A percentile compares a stretch with the other conserved stretches of the same genome.
Conservation (phyloP, 2,888 invertebrate genomes). For the Oxystoma pomonae region DNA sequence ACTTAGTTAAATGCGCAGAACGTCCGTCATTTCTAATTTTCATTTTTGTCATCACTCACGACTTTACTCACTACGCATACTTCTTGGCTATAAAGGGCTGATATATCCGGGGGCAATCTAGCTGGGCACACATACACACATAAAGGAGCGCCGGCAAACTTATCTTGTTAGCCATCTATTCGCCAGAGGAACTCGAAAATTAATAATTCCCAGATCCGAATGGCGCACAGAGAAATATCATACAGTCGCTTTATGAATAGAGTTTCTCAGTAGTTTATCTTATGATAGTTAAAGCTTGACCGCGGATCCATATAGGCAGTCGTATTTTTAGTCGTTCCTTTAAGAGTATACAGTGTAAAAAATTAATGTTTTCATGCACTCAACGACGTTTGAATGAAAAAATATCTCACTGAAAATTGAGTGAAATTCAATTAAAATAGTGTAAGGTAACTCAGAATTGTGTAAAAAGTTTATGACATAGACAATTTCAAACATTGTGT, state of each 20-base stretch:
- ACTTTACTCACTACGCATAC: background rate
- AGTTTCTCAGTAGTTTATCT: background rate
- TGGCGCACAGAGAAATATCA: conserved; percentile 7
- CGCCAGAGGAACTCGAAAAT: conserved; percentile 28
- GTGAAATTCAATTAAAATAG: too few species aligned
- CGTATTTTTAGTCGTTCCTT: too few species aligned
- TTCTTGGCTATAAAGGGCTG: background rate
- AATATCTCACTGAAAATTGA: too few species aligned
- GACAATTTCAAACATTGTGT: too few species aligned
- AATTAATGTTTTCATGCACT: too few species aligned
- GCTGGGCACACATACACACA: conserved; percentile 1
- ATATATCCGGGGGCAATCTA: background rate
- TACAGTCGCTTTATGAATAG: background rate
- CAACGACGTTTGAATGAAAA: too few species aligned
- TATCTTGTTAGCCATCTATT: conserved; percentile 31
- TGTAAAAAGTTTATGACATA: too few species aligned
- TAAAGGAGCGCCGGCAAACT: conserved; percentile 23
- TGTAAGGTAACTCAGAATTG: too few species aligned
- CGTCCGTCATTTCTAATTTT: too few species aligned
- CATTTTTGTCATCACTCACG: background rate
- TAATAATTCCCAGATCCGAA: conserved; percentile 29
- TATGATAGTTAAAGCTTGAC: background rate
- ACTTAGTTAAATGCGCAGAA: too few species aligned
- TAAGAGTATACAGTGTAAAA: too few species aligned
- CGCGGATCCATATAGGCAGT: too few species aligned